Conservation (phyloP, 92 coral and sea anemone species). For the Epizoanthus stellaris region DNA sequence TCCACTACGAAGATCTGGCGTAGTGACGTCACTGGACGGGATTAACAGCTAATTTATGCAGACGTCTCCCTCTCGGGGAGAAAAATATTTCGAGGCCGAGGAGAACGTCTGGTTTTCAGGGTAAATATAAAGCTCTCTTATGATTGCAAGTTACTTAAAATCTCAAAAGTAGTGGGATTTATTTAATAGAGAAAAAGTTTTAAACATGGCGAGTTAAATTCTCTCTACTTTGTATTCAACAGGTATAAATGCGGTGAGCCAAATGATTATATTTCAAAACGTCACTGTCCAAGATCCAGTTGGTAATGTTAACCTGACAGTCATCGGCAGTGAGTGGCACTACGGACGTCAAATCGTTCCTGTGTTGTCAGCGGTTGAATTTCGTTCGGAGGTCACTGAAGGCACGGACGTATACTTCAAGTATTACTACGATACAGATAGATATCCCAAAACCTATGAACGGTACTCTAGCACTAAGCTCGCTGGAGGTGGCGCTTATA, state of each 20-base stretch:
- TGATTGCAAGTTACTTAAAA: too few relatives aligned
- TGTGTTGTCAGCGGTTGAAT: constrained; percentile 41
- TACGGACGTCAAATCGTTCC: constrained; percentile 57
- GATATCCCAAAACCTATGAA: constrained; percentile 13
- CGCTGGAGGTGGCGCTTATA: constrained; percentile 48
- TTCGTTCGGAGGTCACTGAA: constrained; percentile 50
- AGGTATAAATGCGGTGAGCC: constrained; percentile 72
- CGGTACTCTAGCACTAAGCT: constrained; percentile 27
- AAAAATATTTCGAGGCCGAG: too few relatives aligned
- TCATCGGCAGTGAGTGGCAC: constrained; percentile 38
- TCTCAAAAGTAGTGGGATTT: too few relatives aligned
- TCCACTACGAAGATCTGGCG: too few relatives aligned
- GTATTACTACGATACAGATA: constrained; percentile 24
- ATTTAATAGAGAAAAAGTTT: too few relatives aligned
- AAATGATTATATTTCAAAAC: constrained; percentile 72
- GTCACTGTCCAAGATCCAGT: constrained; percentile 80
- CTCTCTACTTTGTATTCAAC: neutral
- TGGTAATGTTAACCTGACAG: constrained; percentile 52
- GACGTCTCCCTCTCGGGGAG: too few relatives aligned
- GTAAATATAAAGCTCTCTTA: too few relatives aligned
- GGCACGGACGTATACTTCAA: constrained; percentile 73
- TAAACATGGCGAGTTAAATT: too few relatives aligned
- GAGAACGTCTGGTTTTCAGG: too few relatives aligned
- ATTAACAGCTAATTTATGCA: too few relatives aligned
- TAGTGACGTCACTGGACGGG: too few relatives aligned